These are phyloP conservation scores for Synanthedon andrenaeformis DNA, from an alignment of 2,888 invertebrate species.

Conservation along the genomic window DNA sequence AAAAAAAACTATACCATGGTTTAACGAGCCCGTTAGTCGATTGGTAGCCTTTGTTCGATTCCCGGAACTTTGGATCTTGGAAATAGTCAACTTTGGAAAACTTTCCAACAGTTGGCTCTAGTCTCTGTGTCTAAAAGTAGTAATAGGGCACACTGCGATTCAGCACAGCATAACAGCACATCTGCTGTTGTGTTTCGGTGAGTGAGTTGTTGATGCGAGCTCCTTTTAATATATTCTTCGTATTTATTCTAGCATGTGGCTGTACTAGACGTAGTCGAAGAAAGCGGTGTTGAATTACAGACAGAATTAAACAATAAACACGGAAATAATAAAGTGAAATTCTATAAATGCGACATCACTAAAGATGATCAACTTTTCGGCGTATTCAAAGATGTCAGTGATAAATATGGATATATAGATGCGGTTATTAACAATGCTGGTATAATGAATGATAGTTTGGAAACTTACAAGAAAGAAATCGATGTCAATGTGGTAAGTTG, in stretches of 20 bases:
- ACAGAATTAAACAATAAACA: conserved; percentile 4
- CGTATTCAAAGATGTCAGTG: conserved; percentile 2
- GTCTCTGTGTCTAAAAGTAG: no score
- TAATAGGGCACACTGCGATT: no score
- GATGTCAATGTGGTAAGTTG: conserved; percentile 7
- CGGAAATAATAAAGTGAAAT: conserved; percentile 3
- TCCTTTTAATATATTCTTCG: no score
- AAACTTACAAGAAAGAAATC: conserved; percentile 6
- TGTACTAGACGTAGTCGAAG: conserved; percentile 5
- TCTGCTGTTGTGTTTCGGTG: no score
- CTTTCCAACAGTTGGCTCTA: no score
- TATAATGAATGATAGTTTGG: conserved; percentile 7
- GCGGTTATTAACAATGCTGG: conserved; percentile 9
- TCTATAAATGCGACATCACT: conserved; percentile 7
- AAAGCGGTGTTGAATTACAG: conserved; percentile 2
- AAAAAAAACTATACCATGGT: no score
- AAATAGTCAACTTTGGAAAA: no score
- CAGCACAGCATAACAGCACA: no score
- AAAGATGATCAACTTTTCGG: conserved; percentile 4
- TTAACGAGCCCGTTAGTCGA: no score
- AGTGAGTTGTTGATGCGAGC: no score
- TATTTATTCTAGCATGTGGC: conserved; percentile 4
- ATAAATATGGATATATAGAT: conserved; percentile 5
- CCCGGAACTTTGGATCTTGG: no score
- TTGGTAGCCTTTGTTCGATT: no score